phyloP scores from a whole-genome alignment of 2,888 invertebrate genomes.

The Chirona hameri region DNA sequence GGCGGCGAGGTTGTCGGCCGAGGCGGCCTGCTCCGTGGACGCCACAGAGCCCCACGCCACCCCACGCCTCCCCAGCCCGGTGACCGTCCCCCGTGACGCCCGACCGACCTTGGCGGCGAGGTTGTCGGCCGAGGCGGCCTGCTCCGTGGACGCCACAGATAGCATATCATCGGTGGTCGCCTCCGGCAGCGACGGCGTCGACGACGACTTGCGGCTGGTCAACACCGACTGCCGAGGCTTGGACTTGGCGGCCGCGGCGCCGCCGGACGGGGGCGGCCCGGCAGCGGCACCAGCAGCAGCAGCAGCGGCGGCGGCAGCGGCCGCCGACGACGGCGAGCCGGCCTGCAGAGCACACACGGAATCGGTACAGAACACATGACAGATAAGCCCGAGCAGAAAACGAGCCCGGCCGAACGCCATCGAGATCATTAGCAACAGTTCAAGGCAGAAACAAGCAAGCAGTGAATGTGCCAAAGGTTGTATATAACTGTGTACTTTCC shows the following conservation, averaged over 20 bases:
- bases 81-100: not conserved
- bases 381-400: no score
- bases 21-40: not conserved
- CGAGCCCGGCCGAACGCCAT: no score
- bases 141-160: slow-evolving; percentile 90
- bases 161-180: slow-evolving; percentile 64
- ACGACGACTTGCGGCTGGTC: slow-evolving; percentile 86
- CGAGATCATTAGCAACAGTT: no score
- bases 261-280: slow-evolving; percentile 13
- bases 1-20: slow-evolving; percentile 61
- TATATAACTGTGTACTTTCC: no score
- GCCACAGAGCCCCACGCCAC: no score
- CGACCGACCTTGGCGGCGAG: slow-evolving; percentile 64
- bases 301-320: slow-evolving; percentile 26
- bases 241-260: slow-evolving; percentile 44
- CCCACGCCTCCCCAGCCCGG: no score
- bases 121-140: slow-evolving; percentile 93
- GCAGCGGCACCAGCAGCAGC: slow-evolving; percentile 26
- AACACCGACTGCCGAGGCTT: slow-evolving; percentile 55
- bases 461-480: no score
- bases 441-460: no score
- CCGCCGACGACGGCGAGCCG: not conserved
- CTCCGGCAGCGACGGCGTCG: slow-evolving; percentile 90
- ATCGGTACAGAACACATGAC: not conserved
- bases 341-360: not conserved